Percentiles rank a stretch among this genome's conserved stretches.
These are phyloP conservation scores for Furcifer pardalis DNA, from an alignment of 2,797 vertebrate species.

Conservation along the genomic window DNA sequence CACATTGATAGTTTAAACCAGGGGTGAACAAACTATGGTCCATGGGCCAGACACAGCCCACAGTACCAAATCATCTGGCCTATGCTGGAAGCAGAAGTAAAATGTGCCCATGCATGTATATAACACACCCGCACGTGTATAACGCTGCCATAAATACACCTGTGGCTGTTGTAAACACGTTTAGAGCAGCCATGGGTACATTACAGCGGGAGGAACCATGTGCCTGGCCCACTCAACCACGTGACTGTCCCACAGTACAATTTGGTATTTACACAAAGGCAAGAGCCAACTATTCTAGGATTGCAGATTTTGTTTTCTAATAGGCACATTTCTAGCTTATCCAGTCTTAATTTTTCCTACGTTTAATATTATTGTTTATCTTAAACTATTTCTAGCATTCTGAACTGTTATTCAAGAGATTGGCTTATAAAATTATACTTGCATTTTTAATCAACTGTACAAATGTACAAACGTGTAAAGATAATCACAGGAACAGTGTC, in stretches of 20 bases:
- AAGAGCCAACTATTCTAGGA: not conserved
- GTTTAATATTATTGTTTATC: not conserved
- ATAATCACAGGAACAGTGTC: not conserved
- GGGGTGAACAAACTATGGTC: no score
- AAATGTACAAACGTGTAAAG: not conserved
- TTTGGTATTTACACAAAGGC: not conserved
- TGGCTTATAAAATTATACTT: not conserved
- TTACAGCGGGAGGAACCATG: no score
- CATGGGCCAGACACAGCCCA: no score
- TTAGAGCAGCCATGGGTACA: no score
- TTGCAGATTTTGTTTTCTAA: not conserved
- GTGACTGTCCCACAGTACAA: no score
- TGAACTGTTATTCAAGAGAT: not conserved
- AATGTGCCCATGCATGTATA: no score
- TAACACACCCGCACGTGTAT: no score
- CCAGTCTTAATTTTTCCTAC: not conserved
- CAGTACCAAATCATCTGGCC: no score
- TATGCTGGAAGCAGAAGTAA: no score
- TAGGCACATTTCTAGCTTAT: not conserved
- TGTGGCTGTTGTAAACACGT: no score
- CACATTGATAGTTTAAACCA: not conserved
- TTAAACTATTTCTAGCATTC: not conserved
- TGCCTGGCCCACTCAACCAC: no score
- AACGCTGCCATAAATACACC: no score
- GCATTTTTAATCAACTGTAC: not conserved